Conservation (phyloP, 2,797 vertebrate species). For the Artibeus lituratus region DNA sequence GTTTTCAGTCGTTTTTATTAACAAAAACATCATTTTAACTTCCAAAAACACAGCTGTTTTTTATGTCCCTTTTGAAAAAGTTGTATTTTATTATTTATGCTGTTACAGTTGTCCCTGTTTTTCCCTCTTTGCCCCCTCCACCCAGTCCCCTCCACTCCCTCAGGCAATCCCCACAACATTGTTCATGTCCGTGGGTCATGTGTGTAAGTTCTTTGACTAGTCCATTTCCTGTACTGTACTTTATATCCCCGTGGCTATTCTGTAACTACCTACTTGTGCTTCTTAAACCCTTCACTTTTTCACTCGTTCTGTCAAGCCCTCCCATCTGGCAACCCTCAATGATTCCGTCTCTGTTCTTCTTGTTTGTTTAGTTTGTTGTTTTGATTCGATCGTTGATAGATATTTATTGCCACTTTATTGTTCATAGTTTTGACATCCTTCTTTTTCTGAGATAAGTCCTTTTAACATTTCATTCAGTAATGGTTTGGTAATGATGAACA, state of each 20-base stretch:
- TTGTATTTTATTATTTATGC: background rate
- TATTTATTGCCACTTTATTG: background rate
- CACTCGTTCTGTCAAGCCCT: background rate
- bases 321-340: background rate
- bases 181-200: background rate
- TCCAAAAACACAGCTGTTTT: background rate
- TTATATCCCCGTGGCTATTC: too few species aligned
- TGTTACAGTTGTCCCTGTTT: background rate
- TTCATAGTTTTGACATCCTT: background rate
- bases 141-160: background rate
- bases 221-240: background rate
- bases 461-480: background rate
- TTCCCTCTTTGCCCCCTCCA: background rate
- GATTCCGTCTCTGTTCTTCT: background rate
- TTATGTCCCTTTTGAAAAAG: background rate
- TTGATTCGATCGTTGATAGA: background rate
- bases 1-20: background rate
- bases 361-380: background rate
- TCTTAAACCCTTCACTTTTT: background rate
- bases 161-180: background rate
- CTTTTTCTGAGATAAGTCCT: background rate
- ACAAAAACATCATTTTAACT: background rate
- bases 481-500: background rate
- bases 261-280: too few species aligned
- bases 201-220: background rate